Conservation (phyloP, 2,888 invertebrate genomes). For the Drosophila mulleri region DNA sequence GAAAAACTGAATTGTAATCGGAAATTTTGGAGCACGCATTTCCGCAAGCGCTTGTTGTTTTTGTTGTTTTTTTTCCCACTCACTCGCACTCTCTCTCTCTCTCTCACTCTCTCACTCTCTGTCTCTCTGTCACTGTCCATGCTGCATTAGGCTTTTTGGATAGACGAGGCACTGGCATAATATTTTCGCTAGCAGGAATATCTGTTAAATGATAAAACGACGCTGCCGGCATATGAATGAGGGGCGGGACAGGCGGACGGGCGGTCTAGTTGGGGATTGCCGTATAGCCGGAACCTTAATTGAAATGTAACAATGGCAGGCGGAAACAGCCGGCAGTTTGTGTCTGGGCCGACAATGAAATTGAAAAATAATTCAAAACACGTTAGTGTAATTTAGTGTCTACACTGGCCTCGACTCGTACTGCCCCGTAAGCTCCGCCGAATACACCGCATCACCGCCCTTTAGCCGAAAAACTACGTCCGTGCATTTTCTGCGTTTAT, state of each 20-base stretch:
- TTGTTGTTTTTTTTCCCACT: background rate
- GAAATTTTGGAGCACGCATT: background rate
- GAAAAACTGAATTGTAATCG: background rate
- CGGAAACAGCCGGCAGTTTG: slow-evolving; percentile 64
- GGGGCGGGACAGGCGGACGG: background rate
- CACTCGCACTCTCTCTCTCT: background rate
- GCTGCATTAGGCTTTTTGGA: slow-evolving; percentile 43
- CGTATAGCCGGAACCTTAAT: slow-evolving; percentile 65
- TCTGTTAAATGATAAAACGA: slow-evolving; percentile 74
- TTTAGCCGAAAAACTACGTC: slow-evolving; percentile 37
- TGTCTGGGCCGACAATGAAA: slow-evolving; percentile 78
- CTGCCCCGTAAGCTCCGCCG: slow-evolving; percentile 15
- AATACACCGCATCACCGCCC: slow-evolving; percentile 10
- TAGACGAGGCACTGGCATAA: slow-evolving; percentile 52
- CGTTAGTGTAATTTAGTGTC: slow-evolving; percentile 84
- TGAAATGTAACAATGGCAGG: slow-evolving; percentile 76
- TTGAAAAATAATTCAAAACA: slow-evolving; percentile 84
- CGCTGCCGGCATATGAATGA: slow-evolving; percentile 57
- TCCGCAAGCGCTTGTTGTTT: slow-evolving; percentile 7
- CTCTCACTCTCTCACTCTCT: background rate
- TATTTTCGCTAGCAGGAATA: slow-evolving; percentile 65
- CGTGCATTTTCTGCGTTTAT: slow-evolving; percentile 34
- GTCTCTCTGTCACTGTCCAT: background rate
- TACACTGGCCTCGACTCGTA: slow-evolving; percentile 38
- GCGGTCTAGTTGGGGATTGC: background rate